Evolutionary conservation across 2,113 vertebrate genomes (phyloP).

Genomic region (Chaetura pelagica): DNA sequence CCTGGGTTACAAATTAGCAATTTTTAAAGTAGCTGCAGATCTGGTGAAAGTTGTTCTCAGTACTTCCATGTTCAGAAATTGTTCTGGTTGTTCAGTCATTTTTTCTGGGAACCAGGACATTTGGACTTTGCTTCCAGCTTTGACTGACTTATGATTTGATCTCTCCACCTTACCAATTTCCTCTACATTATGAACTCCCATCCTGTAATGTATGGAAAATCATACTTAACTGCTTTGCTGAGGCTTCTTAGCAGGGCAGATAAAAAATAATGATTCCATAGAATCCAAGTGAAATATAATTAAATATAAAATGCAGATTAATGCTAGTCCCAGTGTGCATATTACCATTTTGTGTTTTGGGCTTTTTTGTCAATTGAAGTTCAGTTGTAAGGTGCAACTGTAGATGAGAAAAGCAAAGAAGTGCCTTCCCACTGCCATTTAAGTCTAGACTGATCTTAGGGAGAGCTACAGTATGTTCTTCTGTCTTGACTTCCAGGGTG

Average conservation of each 20-base stretch:
- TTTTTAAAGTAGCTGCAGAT: background rate
- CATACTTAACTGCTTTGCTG: background rate
- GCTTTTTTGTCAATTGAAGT: background rate
- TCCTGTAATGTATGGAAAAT: background rate
- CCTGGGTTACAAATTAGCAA: background rate
- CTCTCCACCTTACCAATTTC: background rate
- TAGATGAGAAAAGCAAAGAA: background rate
- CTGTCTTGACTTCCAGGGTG: background rate
- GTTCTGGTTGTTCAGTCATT: background rate
- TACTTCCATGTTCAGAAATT: background rate
- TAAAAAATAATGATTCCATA: background rate
- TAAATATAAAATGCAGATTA: background rate
- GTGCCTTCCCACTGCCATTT: background rate
- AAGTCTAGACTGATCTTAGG: background rate
- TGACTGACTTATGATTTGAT: background rate
- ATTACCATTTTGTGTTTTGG: background rate
- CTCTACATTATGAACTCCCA: background rate
- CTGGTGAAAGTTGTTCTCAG: background rate
- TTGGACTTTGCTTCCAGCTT: background rate
- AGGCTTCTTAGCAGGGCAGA: background rate
- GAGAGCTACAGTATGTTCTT: background rate
- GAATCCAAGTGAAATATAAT: background rate
- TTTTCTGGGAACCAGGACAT: background rate
- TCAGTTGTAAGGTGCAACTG: background rate
- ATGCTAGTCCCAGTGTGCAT: background rate